Evolutionary conservation across 2,797 vertebrate genomes (phyloP), one percentile per base, ranked within the genome.

Genomic region (Amazona ochrocephala): DNA sequence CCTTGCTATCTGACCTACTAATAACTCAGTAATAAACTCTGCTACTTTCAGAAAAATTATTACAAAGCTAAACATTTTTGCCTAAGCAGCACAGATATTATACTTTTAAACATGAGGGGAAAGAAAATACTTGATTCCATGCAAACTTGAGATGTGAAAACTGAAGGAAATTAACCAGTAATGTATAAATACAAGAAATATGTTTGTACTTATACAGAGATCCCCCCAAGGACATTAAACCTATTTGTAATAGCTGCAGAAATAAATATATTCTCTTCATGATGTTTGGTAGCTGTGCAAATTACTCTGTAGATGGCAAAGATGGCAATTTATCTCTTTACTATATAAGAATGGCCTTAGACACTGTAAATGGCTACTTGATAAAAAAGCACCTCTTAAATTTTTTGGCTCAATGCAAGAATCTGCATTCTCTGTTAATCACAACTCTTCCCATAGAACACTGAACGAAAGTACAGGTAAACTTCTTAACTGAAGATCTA

Each of bases 131-230:
- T 84, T n/a, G 29, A 71, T 86, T 90, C 56, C 9, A 71, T 74
- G 72, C 79, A 90, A 83, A 45, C 32, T 24, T 47, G 2, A 3
- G 17, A 15, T 83, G 45, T 62, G 93, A 53, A 77, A 71, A 78
- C 45, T 41, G 58, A 90, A 92, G 13, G 13, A 95, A 94, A 79
- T 77, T 74, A 87, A 68, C 26, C 82, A 87, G 26, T 13, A 82
- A 76, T 87, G 89, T 77, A 87, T 50, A 93, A 91, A 95, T 73
- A 83, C 75, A 95, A 90, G 84, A 96, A 95, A 87, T 89, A 95
- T 29, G 22, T 16, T 84, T 5, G 2, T 12, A 2, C 56, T 82
- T 92, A 89, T 37, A 50, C 61, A 93, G 48, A 71, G 37, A 87
- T 77, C 10, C 20, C 68, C 87, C 78, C 84, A 85, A 94, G 93